Conservation (phyloP, 2,888 invertebrate species). For the Peribatodes rhomboidaria region DNA sequence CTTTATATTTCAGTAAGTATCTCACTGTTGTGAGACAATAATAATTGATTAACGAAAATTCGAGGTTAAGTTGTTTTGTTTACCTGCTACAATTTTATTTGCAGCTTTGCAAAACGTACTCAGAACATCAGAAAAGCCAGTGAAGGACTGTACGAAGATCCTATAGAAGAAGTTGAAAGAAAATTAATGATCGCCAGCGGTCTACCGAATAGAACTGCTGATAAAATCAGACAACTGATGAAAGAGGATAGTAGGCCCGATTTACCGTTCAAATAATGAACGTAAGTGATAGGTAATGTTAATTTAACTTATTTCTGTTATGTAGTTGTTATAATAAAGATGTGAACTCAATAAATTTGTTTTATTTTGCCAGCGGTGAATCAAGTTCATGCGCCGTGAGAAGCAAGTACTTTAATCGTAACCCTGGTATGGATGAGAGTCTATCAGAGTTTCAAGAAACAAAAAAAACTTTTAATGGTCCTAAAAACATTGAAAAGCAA, state of each 20-base stretch:
- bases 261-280: constrained; percentile 70
- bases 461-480: constrained; percentile 62
- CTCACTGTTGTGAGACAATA: background rate
- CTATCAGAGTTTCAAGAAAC: constrained; percentile 73
- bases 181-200: constrained; percentile 72
- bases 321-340: constrained; percentile 42
- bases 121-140: constrained; percentile 62
- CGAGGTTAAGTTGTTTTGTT: constrained; percentile 53
- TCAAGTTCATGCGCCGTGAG: constrained; percentile 54
- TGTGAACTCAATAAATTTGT: constrained; percentile 48
- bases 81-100: constrained; percentile 44
- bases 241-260: constrained; percentile 65
- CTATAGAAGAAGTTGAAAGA: constrained; percentile 77
- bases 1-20: constrained; percentile 81
- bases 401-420: constrained; percentile 73
- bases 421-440: constrained; percentile 76
- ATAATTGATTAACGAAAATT: constrained; percentile 38
- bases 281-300: constrained; percentile 60
- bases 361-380: constrained; percentile 66
- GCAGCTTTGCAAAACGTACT: constrained; percentile 63
- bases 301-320: constrained; percentile 33
- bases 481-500: constrained; percentile 57
- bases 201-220: constrained; percentile 61
- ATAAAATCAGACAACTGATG: constrained; percentile 59
- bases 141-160: constrained; percentile 72